Base-by-base conservation (phyloP, 2,797 vertebrate genomes). In the Arctocebus calabarensis region DNA sequence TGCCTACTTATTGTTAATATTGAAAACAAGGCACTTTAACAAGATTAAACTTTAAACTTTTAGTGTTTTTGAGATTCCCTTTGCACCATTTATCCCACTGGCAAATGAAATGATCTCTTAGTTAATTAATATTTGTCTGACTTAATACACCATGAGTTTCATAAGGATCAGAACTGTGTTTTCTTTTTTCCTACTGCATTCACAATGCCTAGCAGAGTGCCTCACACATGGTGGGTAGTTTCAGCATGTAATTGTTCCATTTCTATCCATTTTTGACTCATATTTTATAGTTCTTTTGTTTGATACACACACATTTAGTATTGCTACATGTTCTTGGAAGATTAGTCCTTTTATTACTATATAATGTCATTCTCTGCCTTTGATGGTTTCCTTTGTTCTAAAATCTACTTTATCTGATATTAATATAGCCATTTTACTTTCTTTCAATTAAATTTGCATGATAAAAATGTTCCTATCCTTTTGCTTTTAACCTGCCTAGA, bases 81-180 rank as follows among this genome's bases (percentile, higher is more conserved):
- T 71, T 66, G 27, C 48, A 61, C 25, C 17, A 55, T 57, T 84
- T 77, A 77, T 43, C 45, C 45, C 64, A 48, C 23, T 62, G 11
- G 3, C 4, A 40, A 84, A 32, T 91, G 61, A 79, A 66, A 34
- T 48, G 7, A 11, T 34, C 59, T 45, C 85, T 29, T 84, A 84
- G 57, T 84, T 62, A 52, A 43, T 32, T 32, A 83, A 52, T 27
- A 13, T 83, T 59, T 86, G 5, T 87, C 66, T 84, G 52, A 2
- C 16, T 7, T 34, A 75, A 34, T 23, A 75, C 20, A 79, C 4
- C 1, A 13, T 71, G 37, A 52, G 27, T 37, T 78, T 84, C 55
- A 25, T 10, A 11, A 40, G 4, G 1, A 20, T 13, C 17, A 48
- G 40, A 1, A 5, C 13, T 20, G 2, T 29, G 8, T 27, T 20